A percentile compares a stretch with the other conserved stretches of the same genome.
phyloP scores from a whole-genome alignment of 2,797 vertebrate genomes.

The Hephaestus fuliginosus region DNA sequence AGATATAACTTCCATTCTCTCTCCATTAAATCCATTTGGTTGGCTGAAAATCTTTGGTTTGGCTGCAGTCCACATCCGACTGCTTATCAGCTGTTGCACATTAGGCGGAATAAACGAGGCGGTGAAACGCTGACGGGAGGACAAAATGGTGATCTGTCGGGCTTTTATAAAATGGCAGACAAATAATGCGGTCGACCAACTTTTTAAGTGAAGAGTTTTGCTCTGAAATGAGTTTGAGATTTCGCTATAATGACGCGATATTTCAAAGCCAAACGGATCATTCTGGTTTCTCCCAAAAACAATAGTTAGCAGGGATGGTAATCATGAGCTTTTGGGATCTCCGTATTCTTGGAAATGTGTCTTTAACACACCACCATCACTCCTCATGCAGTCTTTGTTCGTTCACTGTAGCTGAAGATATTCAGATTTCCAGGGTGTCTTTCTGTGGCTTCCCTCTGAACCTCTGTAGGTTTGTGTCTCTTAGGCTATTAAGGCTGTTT shows the following conservation, averaged over 20 bases:
- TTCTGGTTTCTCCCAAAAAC: neutral
- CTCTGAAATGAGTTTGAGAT: neutral
- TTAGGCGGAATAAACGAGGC: slow-evolving; percentile 29
- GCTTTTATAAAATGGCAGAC: slow-evolving; percentile 18
- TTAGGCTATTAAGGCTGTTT: neutral
- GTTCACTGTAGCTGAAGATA: neutral
- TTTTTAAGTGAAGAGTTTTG: neutral
- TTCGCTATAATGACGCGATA: neutral
- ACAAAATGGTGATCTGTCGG: slow-evolving; percentile 5
- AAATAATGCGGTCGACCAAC: neutral
- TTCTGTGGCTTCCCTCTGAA: neutral
- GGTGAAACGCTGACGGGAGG: neutral
- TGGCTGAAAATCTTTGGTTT: slow-evolving; percentile 27
- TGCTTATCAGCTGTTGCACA: slow-evolving; percentile 49
- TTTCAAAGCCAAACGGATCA: neutral
- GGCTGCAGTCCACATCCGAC: slow-evolving; percentile 20
- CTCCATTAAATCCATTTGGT: slow-evolving; percentile 13
- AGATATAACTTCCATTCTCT: neutral
- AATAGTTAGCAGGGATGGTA: neutral
- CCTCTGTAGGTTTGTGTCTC: neutral
- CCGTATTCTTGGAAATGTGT: neutral
- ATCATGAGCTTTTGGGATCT: neutral
- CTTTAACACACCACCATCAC: neutral
- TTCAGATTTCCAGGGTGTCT: slow-evolving; percentile 1
- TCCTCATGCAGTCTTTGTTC: neutral